These are phyloP conservation scores for Oreochromis mossambicus DNA, from an alignment of 2,797 vertebrate species.

Conservation along the genomic window DNA sequence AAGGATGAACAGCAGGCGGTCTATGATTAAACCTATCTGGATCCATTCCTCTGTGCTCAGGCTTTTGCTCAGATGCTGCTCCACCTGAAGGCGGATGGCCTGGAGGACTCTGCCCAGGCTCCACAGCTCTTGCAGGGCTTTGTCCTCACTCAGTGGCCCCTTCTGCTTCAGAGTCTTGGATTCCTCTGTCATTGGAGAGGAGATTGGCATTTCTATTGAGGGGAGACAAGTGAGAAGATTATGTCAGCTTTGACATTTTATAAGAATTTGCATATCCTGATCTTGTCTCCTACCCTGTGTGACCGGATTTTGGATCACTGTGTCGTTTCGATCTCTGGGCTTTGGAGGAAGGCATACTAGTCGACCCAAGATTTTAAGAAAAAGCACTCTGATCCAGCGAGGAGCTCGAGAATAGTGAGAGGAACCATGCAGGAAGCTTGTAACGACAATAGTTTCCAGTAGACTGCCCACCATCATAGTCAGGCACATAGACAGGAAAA, in stretches of 20 bases:
- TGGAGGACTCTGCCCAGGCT: conserved; percentile 49
- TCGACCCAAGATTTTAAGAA: conserved; percentile 51
- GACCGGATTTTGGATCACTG: background rate
- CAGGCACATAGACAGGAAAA: conserved; percentile 75
- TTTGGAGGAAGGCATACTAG: conserved; percentile 5
- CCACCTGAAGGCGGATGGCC: conserved; percentile 40
- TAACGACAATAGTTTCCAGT: conserved; percentile 71
- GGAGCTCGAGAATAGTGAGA: conserved; percentile 43
- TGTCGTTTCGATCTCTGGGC: background rate
- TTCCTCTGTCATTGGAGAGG: background rate
- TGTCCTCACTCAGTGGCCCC: background rate
- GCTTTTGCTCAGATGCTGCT: conserved; percentile 22
- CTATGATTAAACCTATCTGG: conserved; percentile 63
- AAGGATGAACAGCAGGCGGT: conserved; percentile 66
- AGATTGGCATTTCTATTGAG: background rate
- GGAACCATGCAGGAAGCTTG: conserved; percentile 58
- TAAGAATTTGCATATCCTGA: accelerated
- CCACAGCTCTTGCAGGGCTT: conserved; percentile 55
- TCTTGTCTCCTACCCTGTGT: background rate
- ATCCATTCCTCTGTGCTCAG: conserved; percentile 60
- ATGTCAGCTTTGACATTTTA: accelerated
- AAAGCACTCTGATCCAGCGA: conserved; percentile 53
- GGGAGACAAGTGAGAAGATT: accelerated
- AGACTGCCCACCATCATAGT: conserved; percentile 75
- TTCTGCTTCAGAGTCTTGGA: background rate